phyloP scores from a whole-genome alignment of 2,113 vertebrate species.

The Camelus dromedarius region DNA sequence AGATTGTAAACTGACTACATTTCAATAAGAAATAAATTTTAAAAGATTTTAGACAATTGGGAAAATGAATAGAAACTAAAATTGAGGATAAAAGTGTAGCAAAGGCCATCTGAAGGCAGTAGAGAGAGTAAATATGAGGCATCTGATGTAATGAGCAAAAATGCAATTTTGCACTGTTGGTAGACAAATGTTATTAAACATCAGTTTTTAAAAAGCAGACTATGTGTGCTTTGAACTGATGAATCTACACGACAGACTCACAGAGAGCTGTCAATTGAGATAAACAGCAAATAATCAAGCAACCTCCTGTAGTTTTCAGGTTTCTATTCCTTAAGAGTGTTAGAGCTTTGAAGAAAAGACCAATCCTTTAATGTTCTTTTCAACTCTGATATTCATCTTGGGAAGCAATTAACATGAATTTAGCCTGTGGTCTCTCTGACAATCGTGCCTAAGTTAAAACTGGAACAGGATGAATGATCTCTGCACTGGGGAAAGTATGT shows the following conservation, averaged over 20 bases:
- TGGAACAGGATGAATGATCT: background rate
- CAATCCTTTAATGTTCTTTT: slow-evolving; percentile 61
- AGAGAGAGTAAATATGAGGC: background rate
- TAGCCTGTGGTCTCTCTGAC: background rate
- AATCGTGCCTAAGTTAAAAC: background rate
- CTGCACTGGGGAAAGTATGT: background rate
- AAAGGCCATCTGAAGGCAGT: background rate
- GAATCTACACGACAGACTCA: background rate
- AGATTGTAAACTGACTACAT: too few species aligned
- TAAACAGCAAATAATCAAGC: slow-evolving; percentile 40
- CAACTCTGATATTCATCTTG: slow-evolving; percentile 5
- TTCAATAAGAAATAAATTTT: background rate
- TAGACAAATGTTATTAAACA: slow-evolving; percentile 5
- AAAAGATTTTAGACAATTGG: background rate
- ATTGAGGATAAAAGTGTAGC: background rate
- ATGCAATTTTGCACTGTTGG: background rate
- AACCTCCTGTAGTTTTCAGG: background rate
- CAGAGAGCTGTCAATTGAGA: slow-evolving; percentile 35
- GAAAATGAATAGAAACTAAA: background rate
- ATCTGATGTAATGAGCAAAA: background rate
- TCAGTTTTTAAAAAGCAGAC: background rate
- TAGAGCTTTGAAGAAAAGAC: slow-evolving; percentile 24
- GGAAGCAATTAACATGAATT: slow-evolving; percentile 55
- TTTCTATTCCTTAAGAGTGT: slow-evolving; percentile 1
- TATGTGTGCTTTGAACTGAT: slow-evolving; percentile 52